phyloP scores from a whole-genome alignment of 2,888 invertebrate genomes.

The Ashinkailepas kermadecensis region DNA sequence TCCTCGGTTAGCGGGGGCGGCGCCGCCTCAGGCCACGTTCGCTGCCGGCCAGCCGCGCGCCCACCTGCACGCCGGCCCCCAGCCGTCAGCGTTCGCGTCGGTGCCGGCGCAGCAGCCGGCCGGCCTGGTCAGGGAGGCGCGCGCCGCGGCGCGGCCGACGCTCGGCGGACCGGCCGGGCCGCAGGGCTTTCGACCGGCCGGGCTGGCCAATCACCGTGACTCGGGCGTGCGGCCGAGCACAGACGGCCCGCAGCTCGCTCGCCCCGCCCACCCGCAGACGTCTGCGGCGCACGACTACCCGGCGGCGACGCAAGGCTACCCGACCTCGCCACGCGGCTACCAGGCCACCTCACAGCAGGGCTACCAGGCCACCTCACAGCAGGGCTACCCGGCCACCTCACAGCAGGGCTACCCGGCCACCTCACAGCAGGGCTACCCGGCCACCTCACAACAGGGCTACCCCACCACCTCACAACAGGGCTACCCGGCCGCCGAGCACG shows the following conservation, averaged over 20 bases:
- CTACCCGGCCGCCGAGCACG: no score
- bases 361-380: no score
- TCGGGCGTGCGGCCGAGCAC: background rate
- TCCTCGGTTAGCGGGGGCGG: no score
- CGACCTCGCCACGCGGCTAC: no score
- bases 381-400: no score
- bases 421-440: no score
- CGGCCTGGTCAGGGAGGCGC: background rate
- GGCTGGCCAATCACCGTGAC: background rate
- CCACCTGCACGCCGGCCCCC: background rate
- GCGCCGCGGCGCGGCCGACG: background rate
- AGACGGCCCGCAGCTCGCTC: background rate
- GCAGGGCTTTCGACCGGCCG: background rate
- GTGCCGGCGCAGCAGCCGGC: background rate
- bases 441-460: no score
- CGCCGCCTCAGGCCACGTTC: no score
- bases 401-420: no score
- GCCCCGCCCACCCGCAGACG: background rate
- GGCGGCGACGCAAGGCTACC: background rate
- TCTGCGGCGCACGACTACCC: background rate
- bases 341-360: no score
- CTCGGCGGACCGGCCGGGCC: background rate
- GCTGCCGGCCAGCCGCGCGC: background rate
- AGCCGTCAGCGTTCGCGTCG: slow-evolving; percentile 13
- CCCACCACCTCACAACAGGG: no score